These are phyloP conservation scores for Idaea dimidiata DNA, from an alignment of 2,888 invertebrate genomes.

Conservation along the genomic window DNA sequence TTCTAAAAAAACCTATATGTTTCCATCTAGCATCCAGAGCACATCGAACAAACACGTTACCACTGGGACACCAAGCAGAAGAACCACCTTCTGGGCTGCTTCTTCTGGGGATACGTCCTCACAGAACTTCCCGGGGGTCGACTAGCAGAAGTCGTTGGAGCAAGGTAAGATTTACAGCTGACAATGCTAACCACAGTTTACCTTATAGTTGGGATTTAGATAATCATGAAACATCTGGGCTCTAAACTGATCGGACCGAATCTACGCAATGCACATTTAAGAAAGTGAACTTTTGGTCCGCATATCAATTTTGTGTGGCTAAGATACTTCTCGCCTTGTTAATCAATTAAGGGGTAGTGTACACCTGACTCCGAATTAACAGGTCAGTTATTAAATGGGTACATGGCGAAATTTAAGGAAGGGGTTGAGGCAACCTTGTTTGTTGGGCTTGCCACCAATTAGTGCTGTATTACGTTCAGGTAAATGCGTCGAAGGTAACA, in stretches of 20 bases:
- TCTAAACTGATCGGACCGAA: too few relatives aligned
- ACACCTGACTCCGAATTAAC: too few relatives aligned
- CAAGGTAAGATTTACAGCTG: slow-evolving; percentile 69
- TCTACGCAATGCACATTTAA: too few relatives aligned
- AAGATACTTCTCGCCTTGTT: too few relatives aligned
- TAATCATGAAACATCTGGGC: too few relatives aligned
- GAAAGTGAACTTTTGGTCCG: too few relatives aligned
- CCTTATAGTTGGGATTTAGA: too few relatives aligned
- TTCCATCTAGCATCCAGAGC: slow-evolving; percentile 60
- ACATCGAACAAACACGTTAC: slow-evolving; percentile 81
- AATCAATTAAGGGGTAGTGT: too few relatives aligned
- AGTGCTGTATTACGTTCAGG: not conserved
- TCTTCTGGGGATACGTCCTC: slow-evolving; percentile 95
- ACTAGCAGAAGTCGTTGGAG: slow-evolving; percentile 91
- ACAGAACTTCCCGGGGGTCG: slow-evolving; percentile 95
- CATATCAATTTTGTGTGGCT: too few relatives aligned
- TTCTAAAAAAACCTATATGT: slow-evolving; percentile 12
- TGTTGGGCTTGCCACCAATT: not conserved
- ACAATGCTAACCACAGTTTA: too few relatives aligned
- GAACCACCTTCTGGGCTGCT: slow-evolving; percentile 90
- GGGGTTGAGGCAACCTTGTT: not conserved
- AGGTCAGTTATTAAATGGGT: too few relatives aligned
- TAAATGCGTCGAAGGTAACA: not conserved
- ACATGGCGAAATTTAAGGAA: too few relatives aligned
- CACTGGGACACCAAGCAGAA: slow-evolving; percentile 89